phyloP scores from a whole-genome alignment of 2,113 vertebrate species.

The Labrus mixtus region DNA sequence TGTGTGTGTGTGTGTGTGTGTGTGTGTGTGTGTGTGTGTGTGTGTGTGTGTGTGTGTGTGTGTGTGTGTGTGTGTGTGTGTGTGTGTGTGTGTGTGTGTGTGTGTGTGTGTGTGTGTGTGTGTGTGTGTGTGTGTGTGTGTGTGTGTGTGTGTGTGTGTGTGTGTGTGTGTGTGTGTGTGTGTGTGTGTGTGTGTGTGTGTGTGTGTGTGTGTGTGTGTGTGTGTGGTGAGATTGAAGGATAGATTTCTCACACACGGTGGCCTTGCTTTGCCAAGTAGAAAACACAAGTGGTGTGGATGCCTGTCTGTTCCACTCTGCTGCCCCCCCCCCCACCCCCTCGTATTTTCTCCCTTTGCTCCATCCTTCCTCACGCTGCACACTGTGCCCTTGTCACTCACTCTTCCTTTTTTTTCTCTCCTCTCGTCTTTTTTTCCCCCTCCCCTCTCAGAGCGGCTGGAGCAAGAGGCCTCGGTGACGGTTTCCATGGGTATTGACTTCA shows the following conservation, averaged over 20 bases:
- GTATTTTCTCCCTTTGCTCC: slow-evolving; percentile 21
- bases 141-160: too few relatives aligned
- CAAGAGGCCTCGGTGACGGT: slow-evolving; percentile 89
- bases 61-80: too few relatives aligned
- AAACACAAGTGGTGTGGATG: slow-evolving; percentile 75
- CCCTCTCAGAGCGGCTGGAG: slow-evolving; percentile 89
- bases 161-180: too few relatives aligned
- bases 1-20: too few relatives aligned
- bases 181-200: too few relatives aligned
- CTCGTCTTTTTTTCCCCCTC: slow-evolving; percentile 10
- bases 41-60: too few relatives aligned
- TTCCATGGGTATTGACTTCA: slow-evolving; percentile 95
- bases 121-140: too few relatives aligned
- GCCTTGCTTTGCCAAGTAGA: slow-evolving; percentile 81
- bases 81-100: too few relatives aligned
- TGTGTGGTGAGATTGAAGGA: slow-evolving; percentile 75
- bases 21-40: too few relatives aligned
- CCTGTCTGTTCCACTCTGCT: slow-evolving; percentile 78
- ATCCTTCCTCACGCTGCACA: slow-evolving; percentile 48
- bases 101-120: too few relatives aligned
- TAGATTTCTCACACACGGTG: slow-evolving; percentile 77
- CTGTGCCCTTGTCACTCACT: slow-evolving; percentile 76
- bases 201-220: too few relatives aligned
- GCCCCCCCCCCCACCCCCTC: slow-evolving; percentile 27
- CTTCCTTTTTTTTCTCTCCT: slow-evolving; percentile 35